Evolutionary conservation across 2,113 vertebrate genomes (phyloP), one percentile per base, ranked within the genome.

Genomic region (Recurvirostra avosetta): DNA sequence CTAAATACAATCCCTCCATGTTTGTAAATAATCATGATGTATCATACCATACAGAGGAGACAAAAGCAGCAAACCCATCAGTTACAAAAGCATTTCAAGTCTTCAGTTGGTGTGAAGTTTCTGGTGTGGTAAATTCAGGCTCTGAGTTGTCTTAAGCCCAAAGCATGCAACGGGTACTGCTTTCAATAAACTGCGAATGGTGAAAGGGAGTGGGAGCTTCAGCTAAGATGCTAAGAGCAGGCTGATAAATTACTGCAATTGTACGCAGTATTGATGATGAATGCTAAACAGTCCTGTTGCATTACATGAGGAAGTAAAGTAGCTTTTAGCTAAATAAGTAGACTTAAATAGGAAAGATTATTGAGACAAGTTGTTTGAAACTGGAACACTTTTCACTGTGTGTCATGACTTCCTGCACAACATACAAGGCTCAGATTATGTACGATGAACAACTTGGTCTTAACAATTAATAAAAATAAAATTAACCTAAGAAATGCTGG

Each of bases 311-410:
- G 49, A 78, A 63, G 38, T 59, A 53, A 92, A 63, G 32, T 27
- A 76, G 58, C 58, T 87, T 96, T 40, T 65, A 61, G 26, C 22
- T 86, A 43, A 52, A 67, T 45, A 52, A 87, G 36, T 15, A 65
- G 43, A 71, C 19, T 79, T 61, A 25, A 49, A 65, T 49, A 36
- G 19, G 34, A 78, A 91, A 61, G 40, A 41, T 79, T 55, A 61
- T 12, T 22, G 27, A 93, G 40, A 45, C 19, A 62, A 59, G 65
- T 38, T 72, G 36, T 36, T 74, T 71, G 63, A 71, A 86, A 77
- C 5, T 11, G 20, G 45, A 92, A 66, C 0, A 1, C 9, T 56
- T 72, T 30, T 43, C 15, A 38, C 29, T 53, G 45, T 0, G 0
- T 47, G 32, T 79, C 19, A 12, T 53, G 55, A 27, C 41, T 85